These are phyloP conservation scores for Raja brachyura DNA, from an alignment of 2,113 vertebrate species.

Conservation along the genomic window DNA sequence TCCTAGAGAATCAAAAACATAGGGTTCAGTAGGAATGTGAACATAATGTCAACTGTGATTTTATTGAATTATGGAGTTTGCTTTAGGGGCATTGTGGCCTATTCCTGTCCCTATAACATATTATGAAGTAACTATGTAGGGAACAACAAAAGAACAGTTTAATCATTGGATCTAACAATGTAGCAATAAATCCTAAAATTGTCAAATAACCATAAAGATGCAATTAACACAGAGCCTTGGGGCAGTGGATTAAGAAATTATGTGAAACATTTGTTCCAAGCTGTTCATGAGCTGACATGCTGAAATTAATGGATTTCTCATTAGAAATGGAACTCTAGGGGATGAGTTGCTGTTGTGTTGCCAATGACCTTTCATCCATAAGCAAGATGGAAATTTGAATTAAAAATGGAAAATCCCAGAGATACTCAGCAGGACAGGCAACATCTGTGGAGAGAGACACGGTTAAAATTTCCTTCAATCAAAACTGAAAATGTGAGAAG, in stretches of 20 bases:
- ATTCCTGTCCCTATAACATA: no score
- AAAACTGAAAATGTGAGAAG: no score
- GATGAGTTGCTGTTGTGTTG: background rate
- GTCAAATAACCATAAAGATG: background rate
- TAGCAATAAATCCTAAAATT: background rate
- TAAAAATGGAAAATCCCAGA: no score
- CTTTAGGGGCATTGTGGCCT: no score
- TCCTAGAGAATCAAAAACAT: no score
- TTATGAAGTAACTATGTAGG: background rate
- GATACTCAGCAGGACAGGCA: no score
- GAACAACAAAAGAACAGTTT: background rate
- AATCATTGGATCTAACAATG: background rate
- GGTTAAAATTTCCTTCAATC: no score
- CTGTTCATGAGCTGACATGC: background rate
- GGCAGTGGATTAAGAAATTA: background rate
- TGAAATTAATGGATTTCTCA: background rate
- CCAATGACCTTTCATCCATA: background rate
- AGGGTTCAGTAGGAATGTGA: no score
- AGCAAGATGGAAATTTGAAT: no score
- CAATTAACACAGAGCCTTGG: background rate
- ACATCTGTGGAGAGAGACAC: no score
- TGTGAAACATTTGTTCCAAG: background rate
- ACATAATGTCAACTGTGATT: no score
- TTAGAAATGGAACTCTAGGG: background rate
- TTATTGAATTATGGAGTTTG: no score